These are phyloP conservation scores for Ceratosolen fusciceps DNA, from an alignment of 1,140 invertebrate species.

Conservation along the genomic window DNA sequence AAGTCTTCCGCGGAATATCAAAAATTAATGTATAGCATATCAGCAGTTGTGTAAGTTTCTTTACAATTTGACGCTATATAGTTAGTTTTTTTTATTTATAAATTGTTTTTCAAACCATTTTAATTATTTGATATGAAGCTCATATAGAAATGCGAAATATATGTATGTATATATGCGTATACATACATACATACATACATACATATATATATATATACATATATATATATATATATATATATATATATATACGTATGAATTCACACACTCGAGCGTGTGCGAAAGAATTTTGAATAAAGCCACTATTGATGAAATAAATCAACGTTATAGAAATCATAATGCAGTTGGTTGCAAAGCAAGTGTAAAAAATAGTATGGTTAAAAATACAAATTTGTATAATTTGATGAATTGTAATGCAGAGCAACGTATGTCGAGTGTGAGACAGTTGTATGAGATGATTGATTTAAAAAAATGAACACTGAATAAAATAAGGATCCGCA, in stretches of 20 bases:
- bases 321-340: conserved; percentile 22
- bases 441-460: conserved; percentile 46
- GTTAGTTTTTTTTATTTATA: conserved; percentile 45
- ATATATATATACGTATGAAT: no score
- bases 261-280: no score
- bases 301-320: conserved; percentile 50
- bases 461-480: conserved; percentile 52
- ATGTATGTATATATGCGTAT: no score
- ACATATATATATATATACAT: no score
- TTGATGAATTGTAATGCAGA: conserved; percentile 48
- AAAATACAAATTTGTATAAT: conserved; percentile 50
- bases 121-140: conserved; percentile 34
- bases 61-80: conserved; percentile 36
- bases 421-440: conserved; percentile 47
- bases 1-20: conserved; percentile 38
- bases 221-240: no score
- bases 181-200: no score
- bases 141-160: no score
- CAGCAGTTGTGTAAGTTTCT: conserved; percentile 25
- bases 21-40: conserved; percentile 25
- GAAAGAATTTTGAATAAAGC: conserved; percentile 45
- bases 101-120: conserved; percentile 27
- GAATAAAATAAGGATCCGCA: conserved; percentile 57
- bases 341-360: conserved; percentile 41
- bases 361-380: conserved; percentile 47